phyloP scores from a whole-genome alignment of 2,113 vertebrate genomes.

The Sciurus niger region DNA sequence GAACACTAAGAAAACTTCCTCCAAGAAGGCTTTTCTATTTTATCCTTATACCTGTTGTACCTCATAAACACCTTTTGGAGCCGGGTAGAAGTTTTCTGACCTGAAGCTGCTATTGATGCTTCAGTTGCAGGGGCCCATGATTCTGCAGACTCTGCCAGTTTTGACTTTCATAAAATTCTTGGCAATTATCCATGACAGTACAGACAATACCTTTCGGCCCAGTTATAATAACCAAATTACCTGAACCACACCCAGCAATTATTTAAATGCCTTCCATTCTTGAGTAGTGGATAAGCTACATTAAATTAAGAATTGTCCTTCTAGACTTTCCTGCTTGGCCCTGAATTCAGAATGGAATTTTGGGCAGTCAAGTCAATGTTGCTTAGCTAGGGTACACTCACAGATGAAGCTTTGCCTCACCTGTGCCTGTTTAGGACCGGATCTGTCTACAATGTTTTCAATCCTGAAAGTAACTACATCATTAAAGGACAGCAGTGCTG shows the following conservation, averaged over 20 bases:
- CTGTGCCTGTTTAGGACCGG: background rate
- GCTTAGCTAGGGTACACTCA: background rate
- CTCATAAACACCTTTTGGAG: too few relatives aligned
- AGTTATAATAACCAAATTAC: background rate
- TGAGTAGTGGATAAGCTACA: background rate
- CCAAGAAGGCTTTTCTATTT: background rate
- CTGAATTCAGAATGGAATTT: background rate
- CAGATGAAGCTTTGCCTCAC: background rate
- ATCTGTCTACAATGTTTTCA: background rate
- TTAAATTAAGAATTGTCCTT: background rate
- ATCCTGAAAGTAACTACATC: background rate
- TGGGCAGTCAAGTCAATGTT: background rate
- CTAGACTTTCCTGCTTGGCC: background rate
- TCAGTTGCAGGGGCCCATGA: background rate
- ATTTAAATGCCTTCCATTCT: background rate
- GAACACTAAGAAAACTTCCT: background rate
- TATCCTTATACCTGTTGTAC: background rate
- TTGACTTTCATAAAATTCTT: background rate
- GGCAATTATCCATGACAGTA: background rate
- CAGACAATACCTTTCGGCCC: background rate
- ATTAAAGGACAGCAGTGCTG: background rate
- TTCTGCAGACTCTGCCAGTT: background rate
- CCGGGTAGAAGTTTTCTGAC: background rate
- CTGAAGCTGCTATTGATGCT: background rate
- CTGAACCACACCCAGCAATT: background rate